Evolutionary conservation across 1,140 invertebrate genomes (phyloP).

Genomic region (Anadara kagoshimensis): DNA sequence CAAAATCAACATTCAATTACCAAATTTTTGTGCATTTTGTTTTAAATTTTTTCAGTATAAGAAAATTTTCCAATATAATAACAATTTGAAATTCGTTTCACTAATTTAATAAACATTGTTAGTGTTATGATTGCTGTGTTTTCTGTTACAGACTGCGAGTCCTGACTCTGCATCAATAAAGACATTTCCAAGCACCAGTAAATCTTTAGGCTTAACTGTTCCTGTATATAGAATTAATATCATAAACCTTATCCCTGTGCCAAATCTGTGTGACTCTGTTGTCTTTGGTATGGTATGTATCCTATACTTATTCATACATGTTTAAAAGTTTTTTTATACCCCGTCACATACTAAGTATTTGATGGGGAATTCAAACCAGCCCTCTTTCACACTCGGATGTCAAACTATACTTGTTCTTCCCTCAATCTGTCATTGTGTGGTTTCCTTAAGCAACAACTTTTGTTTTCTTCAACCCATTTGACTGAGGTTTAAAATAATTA

Average conservation of each 20-base stretch:
- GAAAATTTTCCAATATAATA: background rate
- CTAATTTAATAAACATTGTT: background rate
- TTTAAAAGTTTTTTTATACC: background rate
- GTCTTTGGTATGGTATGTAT: constrained; percentile 56
- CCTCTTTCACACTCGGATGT: background rate
- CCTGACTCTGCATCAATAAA: constrained; percentile 46
- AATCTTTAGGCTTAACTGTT: constrained; percentile 39
- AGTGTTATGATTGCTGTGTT: background rate
- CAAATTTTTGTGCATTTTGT: background rate
- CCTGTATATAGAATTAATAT: constrained; percentile 45
- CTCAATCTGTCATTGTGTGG: background rate
- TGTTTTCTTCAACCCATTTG: background rate
- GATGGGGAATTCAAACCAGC: too few species aligned
- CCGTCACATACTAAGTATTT: background rate
- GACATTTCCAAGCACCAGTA: constrained; percentile 43
- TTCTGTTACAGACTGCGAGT: constrained; percentile 42
- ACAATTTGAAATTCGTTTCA: background rate
- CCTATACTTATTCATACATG: background rate
- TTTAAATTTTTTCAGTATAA: background rate
- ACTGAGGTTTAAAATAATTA: background rate
- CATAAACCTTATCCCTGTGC: constrained; percentile 28
- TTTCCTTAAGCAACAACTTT: background rate
- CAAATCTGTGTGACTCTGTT: constrained; percentile 57
- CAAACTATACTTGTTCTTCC: background rate
- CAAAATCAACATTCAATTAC: background rate